These are phyloP conservation scores for Elymnias hypermnestra DNA, from an alignment of 1,140 invertebrate genomes.

Conservation along the genomic window DNA sequence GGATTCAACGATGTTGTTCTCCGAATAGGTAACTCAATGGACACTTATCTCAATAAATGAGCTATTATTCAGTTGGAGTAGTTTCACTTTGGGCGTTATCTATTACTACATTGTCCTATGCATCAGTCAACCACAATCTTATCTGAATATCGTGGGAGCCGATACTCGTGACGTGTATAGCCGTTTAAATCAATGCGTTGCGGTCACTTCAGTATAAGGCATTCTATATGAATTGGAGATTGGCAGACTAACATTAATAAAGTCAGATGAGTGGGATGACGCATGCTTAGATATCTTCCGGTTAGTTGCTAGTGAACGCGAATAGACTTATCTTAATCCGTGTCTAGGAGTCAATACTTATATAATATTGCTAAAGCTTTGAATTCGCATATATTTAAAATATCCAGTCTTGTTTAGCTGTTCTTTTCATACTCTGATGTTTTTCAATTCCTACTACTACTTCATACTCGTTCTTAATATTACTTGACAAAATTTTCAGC, in stretches of 20 bases:
- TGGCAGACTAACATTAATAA: constrained; percentile 12
- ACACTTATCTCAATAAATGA: constrained; percentile 66
- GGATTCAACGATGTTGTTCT: constrained; percentile 38
- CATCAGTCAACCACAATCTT: constrained; percentile 70
- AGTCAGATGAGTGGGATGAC: constrained; percentile 6
- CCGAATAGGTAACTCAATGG: constrained; percentile 21
- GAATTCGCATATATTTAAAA: too few relatives aligned
- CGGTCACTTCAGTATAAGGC: constrained; percentile 28
- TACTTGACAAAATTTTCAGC: too few relatives aligned
- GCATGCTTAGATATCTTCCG: constrained; percentile 1
- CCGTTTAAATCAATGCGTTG: constrained; percentile 40
- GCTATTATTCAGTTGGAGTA: constrained; percentile 47
- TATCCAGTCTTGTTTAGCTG: too few relatives aligned
- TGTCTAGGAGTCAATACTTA: neutral
- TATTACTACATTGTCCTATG: constrained; percentile 67
- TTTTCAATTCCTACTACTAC: too few relatives aligned
- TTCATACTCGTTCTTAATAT: too few relatives aligned
- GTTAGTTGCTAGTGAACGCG: neutral
- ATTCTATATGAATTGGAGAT: constrained; percentile 12
- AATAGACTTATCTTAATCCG: neutral
- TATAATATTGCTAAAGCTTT: too few relatives aligned
- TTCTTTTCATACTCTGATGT: too few relatives aligned
- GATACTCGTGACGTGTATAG: constrained; percentile 39
- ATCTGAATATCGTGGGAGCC: constrained; percentile 69
- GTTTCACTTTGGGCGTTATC: constrained; percentile 58